A percentile compares a stretch with the other conserved stretches of the same genome.
Conservation (phyloP, 2,797 vertebrate species). For the Sphaeramia orbicularis region DNA sequence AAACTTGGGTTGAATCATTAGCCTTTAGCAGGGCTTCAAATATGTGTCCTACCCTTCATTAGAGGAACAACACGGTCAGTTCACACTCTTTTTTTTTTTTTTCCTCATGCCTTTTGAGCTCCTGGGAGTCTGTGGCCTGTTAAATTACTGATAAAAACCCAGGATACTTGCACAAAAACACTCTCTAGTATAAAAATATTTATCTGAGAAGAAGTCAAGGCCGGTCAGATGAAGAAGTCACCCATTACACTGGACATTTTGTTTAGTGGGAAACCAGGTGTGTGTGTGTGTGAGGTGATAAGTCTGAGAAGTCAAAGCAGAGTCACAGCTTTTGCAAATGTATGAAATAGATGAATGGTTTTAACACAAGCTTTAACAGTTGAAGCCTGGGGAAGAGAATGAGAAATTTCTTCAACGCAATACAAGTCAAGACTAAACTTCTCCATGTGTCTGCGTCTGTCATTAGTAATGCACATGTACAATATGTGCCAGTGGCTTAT, state of each 20-base stretch:
- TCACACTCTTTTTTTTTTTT: neutral
- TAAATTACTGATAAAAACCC: conserved; percentile 5
- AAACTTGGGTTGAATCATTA: too few relatives aligned
- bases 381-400: neutral
- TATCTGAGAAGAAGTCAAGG: conserved; percentile 40
- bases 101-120: neutral
- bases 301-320: neutral
- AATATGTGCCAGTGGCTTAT: neutral
- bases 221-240: conserved; percentile 28
- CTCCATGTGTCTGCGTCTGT: neutral
- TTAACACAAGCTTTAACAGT: neutral
- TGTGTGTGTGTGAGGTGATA: conserved; percentile 29
- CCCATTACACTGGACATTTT: conserved; percentile 21
- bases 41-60: too few relatives aligned
- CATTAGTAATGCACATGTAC: neutral
- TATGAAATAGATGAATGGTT: neutral
- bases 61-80: too few relatives aligned
- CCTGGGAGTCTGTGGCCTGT: conserved; percentile 1
- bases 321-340: neutral
- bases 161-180: neutral
- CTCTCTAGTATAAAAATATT: conserved; percentile 3
- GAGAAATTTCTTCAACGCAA: neutral
- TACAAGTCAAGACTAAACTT: neutral
- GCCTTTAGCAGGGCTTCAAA: too few relatives aligned
- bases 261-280: conserved; percentile 49